These are phyloP conservation scores for Macropus fuliginosus DNA, from an alignment of 2,797 vertebrate genomes.

Conservation along the genomic window DNA sequence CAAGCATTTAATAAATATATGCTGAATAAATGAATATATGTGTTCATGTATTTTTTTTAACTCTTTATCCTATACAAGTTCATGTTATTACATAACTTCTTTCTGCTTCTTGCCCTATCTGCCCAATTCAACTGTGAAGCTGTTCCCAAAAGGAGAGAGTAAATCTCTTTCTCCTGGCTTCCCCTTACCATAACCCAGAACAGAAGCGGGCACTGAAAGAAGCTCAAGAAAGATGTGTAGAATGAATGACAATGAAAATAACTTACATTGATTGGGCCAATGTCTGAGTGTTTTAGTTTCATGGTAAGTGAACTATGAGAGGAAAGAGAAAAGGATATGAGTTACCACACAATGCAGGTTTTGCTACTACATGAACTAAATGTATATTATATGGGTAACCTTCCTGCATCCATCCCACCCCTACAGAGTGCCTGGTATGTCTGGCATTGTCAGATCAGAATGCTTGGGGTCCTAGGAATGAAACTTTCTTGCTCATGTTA, in stretches of 20 bases:
- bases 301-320: slow-evolving; percentile 77
- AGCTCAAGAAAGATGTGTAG: not conserved
- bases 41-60: slow-evolving; percentile 2
- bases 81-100: not conserved
- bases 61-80: not conserved
- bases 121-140: not conserved
- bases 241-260: slow-evolving; percentile 6
- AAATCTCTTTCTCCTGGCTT: not conserved
- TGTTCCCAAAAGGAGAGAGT: not conserved
- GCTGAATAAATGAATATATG: slow-evolving; percentile 9
- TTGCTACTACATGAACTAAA: not conserved
- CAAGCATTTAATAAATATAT: slow-evolving; percentile 6
- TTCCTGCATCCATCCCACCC: not conserved
- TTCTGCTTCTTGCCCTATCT: not conserved
- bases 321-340: slow-evolving; percentile 16
- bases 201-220: not conserved
- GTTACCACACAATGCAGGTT: not conserved
- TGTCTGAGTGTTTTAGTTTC: slow-evolving; percentile 83
- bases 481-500: not conserved
- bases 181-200: not conserved
- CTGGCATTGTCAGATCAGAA: not conserved
- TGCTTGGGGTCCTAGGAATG: not conserved
- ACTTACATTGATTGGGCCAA: slow-evolving; percentile 85
- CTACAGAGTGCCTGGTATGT: not conserved
- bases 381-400: not conserved